These are phyloP conservation scores for Scelioninae gen. 1 DNA, from an alignment of 2,888 invertebrate species.

Conservation along the genomic window DNA sequence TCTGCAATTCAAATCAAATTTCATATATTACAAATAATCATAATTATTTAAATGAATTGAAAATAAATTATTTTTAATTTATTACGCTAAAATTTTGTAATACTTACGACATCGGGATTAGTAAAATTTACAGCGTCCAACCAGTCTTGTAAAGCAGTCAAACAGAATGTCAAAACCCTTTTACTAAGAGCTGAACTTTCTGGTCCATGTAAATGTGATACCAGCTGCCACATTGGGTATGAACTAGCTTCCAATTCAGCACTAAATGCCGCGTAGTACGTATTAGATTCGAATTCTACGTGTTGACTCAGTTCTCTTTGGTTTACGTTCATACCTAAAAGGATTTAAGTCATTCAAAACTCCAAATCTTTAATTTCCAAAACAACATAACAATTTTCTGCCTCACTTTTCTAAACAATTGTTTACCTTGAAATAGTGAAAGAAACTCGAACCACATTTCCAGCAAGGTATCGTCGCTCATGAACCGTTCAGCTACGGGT, in stretches of 20 bases:
- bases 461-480: conserved; percentile 94
- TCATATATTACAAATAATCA: too few species aligned
- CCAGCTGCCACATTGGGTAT: conserved; percentile 98
- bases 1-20: conserved; percentile 86
- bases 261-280: conserved; percentile 98
- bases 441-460: conserved; percentile 98
- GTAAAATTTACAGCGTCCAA: conserved; percentile 92
- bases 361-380: too few species aligned
- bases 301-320: conserved; percentile 95
- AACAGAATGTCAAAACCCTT: conserved; percentile 91
- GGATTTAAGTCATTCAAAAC: not conserved
- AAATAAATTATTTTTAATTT: not conserved
- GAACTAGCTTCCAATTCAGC: conserved; percentile 98
- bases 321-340: conserved; percentile 97
- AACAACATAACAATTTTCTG: too few species aligned
- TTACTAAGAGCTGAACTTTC: conserved; percentile 90
- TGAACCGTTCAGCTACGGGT: conserved; percentile 94
- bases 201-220: conserved; percentile 92
- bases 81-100: not conserved
- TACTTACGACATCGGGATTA: conserved; percentile 88
- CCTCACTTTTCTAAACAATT: too few species aligned
- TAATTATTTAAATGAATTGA: too few species aligned
- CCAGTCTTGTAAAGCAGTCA: conserved; percentile 93
- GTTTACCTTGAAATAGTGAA: conserved; percentile 94
- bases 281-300: conserved; percentile 98